A percentile compares a stretch with the other conserved stretches of the same genome.
Conservation (phyloP, 2,888 invertebrate genomes). For the Andrena praecox region DNA sequence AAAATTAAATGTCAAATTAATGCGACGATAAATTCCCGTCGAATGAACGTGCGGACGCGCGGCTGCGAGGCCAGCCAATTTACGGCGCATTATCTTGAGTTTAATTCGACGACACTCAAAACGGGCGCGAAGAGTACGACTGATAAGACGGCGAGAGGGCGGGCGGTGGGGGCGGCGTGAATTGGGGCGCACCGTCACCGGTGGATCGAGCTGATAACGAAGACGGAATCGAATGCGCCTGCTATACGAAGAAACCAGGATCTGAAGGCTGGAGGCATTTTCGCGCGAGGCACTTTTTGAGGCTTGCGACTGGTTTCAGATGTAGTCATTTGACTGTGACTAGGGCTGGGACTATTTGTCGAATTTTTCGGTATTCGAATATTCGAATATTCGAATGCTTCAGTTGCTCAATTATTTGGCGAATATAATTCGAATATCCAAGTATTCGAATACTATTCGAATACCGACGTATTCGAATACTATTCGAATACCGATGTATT, state of each 20-base stretch:
- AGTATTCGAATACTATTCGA: no score
- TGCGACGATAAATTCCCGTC: conserved; percentile 67
- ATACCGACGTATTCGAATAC: no score
- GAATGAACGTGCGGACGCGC: conserved; percentile 47
- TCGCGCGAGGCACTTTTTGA: no score
- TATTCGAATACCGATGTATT: no score
- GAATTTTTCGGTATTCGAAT: no score
- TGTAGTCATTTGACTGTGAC: no score
- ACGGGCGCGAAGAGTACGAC: conserved; percentile 43
- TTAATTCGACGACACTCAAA: conserved; percentile 66
- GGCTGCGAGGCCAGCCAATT: conserved; percentile 56
- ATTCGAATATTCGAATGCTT: no score
- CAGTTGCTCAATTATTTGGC: no score
- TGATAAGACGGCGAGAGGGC: conserved; percentile 46
- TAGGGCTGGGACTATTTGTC: no score
- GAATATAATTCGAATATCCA: no score
- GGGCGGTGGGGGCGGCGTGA: background rate
- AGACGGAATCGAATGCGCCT: conserved; percentile 68
- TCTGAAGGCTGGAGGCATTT: background rate
- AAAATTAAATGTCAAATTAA: conserved; percentile 74
- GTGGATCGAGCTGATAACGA: conserved; percentile 64
- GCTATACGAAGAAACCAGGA: conserved; percentile 39
- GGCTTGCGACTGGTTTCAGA: no score
- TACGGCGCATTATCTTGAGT: conserved; percentile 63
- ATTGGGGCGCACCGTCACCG: conserved; percentile 1